Percentiles rank a stretch among this genome's conserved stretches.
phyloP scores from a whole-genome alignment of 2,113 vertebrate species.

The Desmodus rotundus region DNA sequence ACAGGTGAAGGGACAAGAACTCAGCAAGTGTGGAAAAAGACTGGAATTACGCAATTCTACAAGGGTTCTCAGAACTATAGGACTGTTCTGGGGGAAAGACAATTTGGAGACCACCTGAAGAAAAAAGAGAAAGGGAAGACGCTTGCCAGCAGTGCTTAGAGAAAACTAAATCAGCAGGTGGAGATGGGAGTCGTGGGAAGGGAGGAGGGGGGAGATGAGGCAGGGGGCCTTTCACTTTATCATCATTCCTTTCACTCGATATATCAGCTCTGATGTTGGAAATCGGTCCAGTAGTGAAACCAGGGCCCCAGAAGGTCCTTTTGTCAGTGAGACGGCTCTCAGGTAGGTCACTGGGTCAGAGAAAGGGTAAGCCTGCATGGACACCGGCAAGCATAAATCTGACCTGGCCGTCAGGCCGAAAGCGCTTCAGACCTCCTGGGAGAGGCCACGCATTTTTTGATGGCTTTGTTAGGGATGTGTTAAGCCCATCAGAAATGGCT shows the following conservation, averaged over 20 bases:
- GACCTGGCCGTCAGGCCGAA: not conserved
- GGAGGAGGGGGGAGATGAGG: not conserved
- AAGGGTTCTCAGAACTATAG: not conserved
- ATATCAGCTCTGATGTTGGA: not conserved
- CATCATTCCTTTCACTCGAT: not conserved
- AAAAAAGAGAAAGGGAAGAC: not conserved
- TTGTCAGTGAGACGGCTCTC: not conserved
- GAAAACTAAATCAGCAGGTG: too few relatives aligned
- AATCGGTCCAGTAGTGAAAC: not conserved
- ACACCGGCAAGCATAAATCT: not conserved
- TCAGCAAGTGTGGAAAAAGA: not conserved
- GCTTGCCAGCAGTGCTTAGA: accelerated
- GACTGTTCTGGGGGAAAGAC: not conserved
- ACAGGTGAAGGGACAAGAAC: too few relatives aligned
- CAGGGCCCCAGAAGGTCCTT: not conserved
- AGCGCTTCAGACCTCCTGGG: accelerated
- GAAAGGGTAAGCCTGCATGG: not conserved
- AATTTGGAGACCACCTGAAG: not conserved
- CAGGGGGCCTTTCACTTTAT: not conserved
- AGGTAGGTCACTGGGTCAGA: not conserved
- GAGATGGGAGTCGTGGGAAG: accelerated
- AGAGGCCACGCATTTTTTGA: not conserved
- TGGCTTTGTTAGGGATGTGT: not conserved
- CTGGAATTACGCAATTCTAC: accelerated
- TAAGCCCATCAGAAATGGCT: conserved; percentile 16